Conservation (phyloP, 2,888 invertebrate species). For the Camponotus fellah region DNA sequence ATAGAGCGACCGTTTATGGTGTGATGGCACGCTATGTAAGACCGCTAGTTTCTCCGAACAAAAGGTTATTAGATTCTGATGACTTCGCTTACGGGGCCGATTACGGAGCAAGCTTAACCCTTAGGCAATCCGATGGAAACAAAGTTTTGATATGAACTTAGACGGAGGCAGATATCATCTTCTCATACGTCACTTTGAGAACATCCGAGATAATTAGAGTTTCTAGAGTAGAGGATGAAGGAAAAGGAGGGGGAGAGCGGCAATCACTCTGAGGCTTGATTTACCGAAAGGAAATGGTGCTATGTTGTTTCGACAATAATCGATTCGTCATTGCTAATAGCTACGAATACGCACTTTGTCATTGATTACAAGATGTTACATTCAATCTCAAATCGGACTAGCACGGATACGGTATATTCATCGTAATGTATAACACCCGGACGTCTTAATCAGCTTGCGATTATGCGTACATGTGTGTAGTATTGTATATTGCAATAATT, state of each 20-base stretch:
- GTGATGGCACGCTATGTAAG: constrained; percentile 12
- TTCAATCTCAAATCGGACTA: constrained; percentile 27
- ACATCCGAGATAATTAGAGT: constrained; percentile 70
- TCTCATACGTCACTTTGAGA: constrained; percentile 59
- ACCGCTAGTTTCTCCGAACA: constrained; percentile 31
- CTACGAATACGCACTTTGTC: constrained; percentile 67
- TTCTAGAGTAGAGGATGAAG: constrained; percentile 1
- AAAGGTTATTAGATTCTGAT: constrained; percentile 71
- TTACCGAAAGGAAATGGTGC: constrained; percentile 19
- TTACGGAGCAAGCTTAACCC: constrained; percentile 64
- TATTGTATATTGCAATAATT: constrained; percentile 2
- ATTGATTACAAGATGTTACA: constrained; percentile 66
- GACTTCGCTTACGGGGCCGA: constrained; percentile 57
- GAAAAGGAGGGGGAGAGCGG: not conserved
- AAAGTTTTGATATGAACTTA: constrained; percentile 61
- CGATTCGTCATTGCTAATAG: constrained; percentile 70
- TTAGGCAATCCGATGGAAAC: constrained; percentile 58
- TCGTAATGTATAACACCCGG: constrained; percentile 51
- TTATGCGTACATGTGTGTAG: not conserved
- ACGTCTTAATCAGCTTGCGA: constrained; percentile 55
- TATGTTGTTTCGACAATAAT: constrained; percentile 62
- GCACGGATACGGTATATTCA: constrained; percentile 61
- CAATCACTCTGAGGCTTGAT: constrained; percentile 30
- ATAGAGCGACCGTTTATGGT: constrained; percentile 4
- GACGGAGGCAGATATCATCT: constrained; percentile 45